These are phyloP conservation scores for Melopsittacus undulatus DNA, from an alignment of 2,797 vertebrate genomes.

Conservation along the genomic window DNA sequence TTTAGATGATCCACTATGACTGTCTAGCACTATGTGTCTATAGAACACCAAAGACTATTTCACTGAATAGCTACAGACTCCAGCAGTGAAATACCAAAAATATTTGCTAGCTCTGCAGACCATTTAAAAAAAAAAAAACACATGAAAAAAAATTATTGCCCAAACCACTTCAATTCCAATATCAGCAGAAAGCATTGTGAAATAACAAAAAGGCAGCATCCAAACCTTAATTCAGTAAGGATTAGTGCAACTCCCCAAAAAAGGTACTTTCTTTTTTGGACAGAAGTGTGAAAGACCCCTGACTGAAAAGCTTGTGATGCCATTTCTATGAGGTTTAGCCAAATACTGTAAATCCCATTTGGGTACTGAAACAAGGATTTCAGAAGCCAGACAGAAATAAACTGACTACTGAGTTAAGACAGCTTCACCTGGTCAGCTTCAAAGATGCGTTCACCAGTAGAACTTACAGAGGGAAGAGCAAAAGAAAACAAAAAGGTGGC, in stretches of 20 bases:
- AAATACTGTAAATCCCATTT: not conserved
- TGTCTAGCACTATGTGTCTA: not conserved
- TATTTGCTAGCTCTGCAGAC: not conserved
- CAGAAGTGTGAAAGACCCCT: not conserved
- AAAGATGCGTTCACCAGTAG: not conserved
- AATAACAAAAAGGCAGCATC: not conserved
- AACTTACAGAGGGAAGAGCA: not conserved
- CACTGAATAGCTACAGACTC: not conserved
- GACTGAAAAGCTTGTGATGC: not conserved
- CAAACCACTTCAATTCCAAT: not conserved
- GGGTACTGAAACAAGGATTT: not conserved
- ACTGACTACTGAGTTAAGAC: not conserved
- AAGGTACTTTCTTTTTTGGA: not conserved
- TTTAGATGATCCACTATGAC: not conserved
- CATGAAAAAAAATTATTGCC: fast-evolving
- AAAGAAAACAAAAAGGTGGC: not conserved
- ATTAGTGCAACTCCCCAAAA: not conserved
- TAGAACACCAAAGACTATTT: not conserved
- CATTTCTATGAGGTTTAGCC: not conserved
- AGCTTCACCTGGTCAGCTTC: not conserved
- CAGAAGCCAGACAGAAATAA: not conserved
- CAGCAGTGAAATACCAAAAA: not conserved
- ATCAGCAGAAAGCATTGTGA: not conserved
- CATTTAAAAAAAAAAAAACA: not conserved
- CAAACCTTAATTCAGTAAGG: not conserved